phyloP scores from a whole-genome alignment of 2,113 vertebrate species.

The Dascyllus trimaculatus region DNA sequence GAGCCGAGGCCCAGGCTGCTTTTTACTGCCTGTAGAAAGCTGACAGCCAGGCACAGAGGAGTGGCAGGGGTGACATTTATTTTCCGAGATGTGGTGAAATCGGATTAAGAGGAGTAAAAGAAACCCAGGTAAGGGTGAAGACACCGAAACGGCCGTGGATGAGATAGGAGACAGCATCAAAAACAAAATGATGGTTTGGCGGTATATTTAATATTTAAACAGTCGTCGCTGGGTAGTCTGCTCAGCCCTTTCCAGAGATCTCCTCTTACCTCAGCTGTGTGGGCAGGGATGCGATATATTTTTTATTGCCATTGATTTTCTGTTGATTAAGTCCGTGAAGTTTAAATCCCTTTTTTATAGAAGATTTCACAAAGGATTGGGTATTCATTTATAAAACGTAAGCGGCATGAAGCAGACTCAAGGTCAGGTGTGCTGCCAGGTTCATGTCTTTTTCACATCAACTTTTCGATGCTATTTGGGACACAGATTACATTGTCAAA shows the following conservation, averaged over 20 bases:
- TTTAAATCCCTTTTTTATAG: background rate
- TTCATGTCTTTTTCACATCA: too few relatives aligned
- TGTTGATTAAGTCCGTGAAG: background rate
- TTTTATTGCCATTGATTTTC: background rate
- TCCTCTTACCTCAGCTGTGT: background rate
- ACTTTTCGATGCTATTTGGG: background rate
- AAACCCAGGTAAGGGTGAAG: conserved; percentile 25
- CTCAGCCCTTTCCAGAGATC: background rate
- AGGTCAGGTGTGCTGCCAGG: background rate
- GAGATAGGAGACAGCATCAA: background rate
- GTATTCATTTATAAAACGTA: background rate
- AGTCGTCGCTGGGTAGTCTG: background rate
- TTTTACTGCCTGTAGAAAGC: conserved; percentile 35
- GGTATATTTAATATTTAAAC: background rate
- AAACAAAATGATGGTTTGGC: background rate
- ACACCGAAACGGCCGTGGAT: conserved; percentile 6
- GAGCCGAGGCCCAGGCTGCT: conserved; percentile 14
- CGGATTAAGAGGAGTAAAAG: conserved; percentile 14
- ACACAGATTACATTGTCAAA: conserved; percentile 1
- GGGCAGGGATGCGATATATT: background rate
- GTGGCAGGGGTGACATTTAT: conserved; percentile 38
- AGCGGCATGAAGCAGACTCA: background rate
- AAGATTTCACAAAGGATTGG: background rate
- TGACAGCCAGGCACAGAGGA: conserved; percentile 44
- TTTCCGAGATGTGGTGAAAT: conserved; percentile 47